Base-by-base conservation (phyloP, 1,140 invertebrate genomes). In the Aporrectodea caliginosa region DNA sequence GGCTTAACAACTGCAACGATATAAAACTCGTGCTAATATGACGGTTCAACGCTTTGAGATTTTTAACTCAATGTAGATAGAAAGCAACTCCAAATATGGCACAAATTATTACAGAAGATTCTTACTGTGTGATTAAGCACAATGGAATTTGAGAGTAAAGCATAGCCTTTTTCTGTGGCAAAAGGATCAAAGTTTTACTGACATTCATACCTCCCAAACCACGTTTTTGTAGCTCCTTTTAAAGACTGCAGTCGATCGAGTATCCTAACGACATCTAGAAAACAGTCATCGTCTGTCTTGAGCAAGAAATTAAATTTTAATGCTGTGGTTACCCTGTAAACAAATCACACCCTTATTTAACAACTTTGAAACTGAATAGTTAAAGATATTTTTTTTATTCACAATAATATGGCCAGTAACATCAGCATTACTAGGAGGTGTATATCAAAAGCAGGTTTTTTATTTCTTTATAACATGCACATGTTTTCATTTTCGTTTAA, bases 201-300 rank as follows among this genome's bases (percentile, higher is more conserved):
- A n/a, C n/a, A n/a, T 80, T 31, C 78, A n/a, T 68, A 82, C 81
- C 76, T 83, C 34, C 84, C 82, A 74, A 71, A 81, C 84, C 84
- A 84, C 6, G 82, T 32, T 81, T 83, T 83, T 6, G 31, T n/a
- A 1, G 27, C 75, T 27, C 69, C 33, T 12, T 35, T 68, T 16
- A 79, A 16, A 32, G 27, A 68, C 0, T 82, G 6, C 35, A 85
- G 30, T 43, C 77, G 33, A 22, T 68, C 16, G 0, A 82, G 34
- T n/a, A 84, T 71, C 58, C 69, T 79, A 16, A 79, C 70, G 0
- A 84, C 70, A 79, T 84, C 80, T n/a, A 85, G 30, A 77, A 75
- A 84, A 74, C 84, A 85, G 73, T 85, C 84, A 80, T 85, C 84
- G 78, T 85, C 84, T n/a, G 84, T 84, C 76, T 85, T 85, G 79